Evolutionary conservation across 2,888 invertebrate species (phyloP).

Genomic region (Choreutis nemorana): DNA sequence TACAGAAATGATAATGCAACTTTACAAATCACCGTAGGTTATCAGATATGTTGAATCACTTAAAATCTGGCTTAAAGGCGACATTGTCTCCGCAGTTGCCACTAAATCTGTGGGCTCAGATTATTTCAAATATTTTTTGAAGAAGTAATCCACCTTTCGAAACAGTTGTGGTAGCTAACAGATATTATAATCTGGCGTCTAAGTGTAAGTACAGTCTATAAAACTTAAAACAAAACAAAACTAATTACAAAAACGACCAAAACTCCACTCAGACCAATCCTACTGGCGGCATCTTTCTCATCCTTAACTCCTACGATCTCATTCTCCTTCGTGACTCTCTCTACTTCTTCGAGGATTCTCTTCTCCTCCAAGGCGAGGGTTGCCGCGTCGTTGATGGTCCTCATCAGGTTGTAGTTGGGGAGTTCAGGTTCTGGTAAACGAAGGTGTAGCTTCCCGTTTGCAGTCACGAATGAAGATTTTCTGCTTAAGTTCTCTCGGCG

Average conservation of each 20-base stretch:
- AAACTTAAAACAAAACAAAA: neutral
- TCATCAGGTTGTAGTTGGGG: constrained; percentile 74
- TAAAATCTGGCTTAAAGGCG: too few species aligned
- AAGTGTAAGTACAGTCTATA: too few species aligned
- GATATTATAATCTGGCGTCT: too few species aligned
- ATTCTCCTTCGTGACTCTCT: constrained; percentile 41
- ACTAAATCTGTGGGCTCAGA: too few species aligned
- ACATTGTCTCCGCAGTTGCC: too few species aligned
- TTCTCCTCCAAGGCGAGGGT: constrained; percentile 61
- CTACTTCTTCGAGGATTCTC: constrained; percentile 54
- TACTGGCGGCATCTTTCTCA: neutral
- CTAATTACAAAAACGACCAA: neutral
- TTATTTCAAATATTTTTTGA: too few species aligned
- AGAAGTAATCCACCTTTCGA: too few species aligned
- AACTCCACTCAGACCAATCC: neutral
- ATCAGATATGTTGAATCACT: too few species aligned
- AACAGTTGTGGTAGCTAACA: too few species aligned
- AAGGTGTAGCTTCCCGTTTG: constrained; percentile 32
- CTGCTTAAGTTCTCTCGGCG: constrained; percentile 24
- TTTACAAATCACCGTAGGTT: too few species aligned
- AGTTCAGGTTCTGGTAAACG: constrained; percentile 32
- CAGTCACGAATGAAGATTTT: constrained; percentile 32
- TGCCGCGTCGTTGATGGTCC: constrained; percentile 75
- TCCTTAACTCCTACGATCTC: constrained; percentile 27
- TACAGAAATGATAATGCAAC: too few species aligned